A percentile compares a stretch with the other conserved stretches of the same genome.
phyloP scores from a whole-genome alignment of 2,113 vertebrate species.

The Onychostoma macrolepis region DNA sequence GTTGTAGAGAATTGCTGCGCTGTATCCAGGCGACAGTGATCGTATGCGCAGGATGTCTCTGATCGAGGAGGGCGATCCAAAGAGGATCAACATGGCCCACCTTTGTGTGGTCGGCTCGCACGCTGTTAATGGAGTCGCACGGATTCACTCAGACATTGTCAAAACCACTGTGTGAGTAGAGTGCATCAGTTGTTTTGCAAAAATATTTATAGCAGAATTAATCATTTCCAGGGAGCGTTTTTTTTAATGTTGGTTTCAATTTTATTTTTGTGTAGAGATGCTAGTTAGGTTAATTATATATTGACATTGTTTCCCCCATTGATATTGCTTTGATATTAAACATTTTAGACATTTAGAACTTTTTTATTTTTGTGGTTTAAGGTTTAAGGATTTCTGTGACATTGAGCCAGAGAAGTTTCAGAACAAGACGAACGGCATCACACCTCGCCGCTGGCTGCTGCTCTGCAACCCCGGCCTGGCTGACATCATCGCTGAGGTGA shows the following conservation, averaged over 20 bases:
- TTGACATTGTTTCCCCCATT: not conserved
- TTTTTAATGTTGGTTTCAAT: not conserved
- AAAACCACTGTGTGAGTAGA: slow-evolving; percentile 71
- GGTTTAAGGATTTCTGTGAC: slow-evolving; percentile 89
- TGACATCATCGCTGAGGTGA: slow-evolving; percentile 82
- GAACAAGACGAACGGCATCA: slow-evolving; percentile 91
- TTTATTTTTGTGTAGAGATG: too few relatives aligned
- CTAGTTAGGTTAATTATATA: not conserved
- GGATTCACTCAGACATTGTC: slow-evolving; percentile 86
- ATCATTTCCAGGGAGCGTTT: not conserved
- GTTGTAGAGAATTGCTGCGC: slow-evolving; percentile 73
- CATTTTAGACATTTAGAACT: not conserved
- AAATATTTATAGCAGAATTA: not conserved
- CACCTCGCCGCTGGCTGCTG: slow-evolving; percentile 85
- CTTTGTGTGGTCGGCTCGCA: slow-evolving; percentile 87
- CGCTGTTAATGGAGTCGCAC: slow-evolving; percentile 82
- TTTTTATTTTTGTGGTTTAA: slow-evolving; percentile 54
- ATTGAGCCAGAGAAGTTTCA: slow-evolving; percentile 87
- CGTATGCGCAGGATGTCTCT: slow-evolving; percentile 84
- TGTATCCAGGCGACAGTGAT: slow-evolving; percentile 80
- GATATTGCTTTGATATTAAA: not conserved
- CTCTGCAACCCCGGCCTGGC: slow-evolving; percentile 87
- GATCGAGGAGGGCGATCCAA: slow-evolving; percentile 86
- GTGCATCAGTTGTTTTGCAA: not conserved
- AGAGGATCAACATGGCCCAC: slow-evolving; percentile 89